Conservation (phyloP, 1,140 invertebrate genomes). For the Arctopsyche grandis region DNA sequence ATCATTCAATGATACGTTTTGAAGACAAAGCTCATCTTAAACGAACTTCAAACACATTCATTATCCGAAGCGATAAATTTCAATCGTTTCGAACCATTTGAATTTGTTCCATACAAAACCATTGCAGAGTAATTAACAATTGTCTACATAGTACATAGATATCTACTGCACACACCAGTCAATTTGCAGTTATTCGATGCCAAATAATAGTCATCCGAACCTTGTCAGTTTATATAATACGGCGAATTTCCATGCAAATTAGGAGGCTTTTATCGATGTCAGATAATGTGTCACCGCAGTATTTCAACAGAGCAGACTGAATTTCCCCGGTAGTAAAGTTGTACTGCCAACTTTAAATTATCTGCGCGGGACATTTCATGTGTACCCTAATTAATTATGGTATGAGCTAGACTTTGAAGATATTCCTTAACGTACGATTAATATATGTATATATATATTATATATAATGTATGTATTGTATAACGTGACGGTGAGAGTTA, state of each 20-base stretch:
- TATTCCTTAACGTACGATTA: background rate
- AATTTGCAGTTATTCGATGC: no score
- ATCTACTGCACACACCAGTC: no score
- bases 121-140: no score
- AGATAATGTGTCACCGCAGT: background rate
- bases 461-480: constrained; percentile 8
- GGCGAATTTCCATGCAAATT: background rate
- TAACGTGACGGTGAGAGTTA: background rate
- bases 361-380: background rate
- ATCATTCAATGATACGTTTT: no score
- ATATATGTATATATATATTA: background rate
- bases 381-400: constrained; percentile 14
- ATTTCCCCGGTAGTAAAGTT: constrained; percentile 3
- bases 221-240: background rate
- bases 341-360: constrained; percentile 14
- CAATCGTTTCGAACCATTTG: no score
- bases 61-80: no score
- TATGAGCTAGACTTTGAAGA: background rate
- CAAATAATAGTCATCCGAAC: no score
- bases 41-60: no score
- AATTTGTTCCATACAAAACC: no score
- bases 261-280: background rate
- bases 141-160: no score
- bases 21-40: no score
- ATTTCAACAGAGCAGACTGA: background rate